phyloP scores from a whole-genome alignment of 2,888 invertebrate genomes.

The Hirtodrosophila confusa region DNA sequence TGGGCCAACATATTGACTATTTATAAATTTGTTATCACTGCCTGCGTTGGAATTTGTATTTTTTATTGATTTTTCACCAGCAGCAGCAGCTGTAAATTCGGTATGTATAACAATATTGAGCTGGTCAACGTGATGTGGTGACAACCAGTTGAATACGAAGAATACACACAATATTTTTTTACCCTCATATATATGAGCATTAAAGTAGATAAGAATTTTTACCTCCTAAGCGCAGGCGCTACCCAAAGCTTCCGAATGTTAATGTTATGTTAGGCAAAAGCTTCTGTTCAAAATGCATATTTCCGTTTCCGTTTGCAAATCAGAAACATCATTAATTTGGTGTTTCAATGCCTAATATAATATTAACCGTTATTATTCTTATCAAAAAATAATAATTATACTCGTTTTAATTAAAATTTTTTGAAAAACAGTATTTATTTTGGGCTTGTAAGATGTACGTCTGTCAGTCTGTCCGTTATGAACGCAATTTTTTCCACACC shows the following conservation, averaged over 20 bases:
- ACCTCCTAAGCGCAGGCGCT: conserved; percentile 34
- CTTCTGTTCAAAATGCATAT: conserved; percentile 13
- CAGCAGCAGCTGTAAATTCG: conserved; percentile 42
- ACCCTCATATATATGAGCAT: conserved; percentile 10
- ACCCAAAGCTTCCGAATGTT: conserved; percentile 3
- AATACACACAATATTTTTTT: conserved; percentile 41
- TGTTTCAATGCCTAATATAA: no score
- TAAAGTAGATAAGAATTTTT: conserved; percentile 4
- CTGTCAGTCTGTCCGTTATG: no score
- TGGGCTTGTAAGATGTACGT: no score
- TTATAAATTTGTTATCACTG: conserved; percentile 29
- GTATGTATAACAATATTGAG: conserved; percentile 46
- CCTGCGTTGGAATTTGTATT: conserved; percentile 43
- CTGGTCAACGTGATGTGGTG: conserved; percentile 36
- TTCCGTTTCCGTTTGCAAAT: no score
- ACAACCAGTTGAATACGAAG: conserved; percentile 70
- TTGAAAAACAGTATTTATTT: no score
- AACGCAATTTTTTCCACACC: no score
- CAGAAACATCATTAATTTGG: conserved; percentile 1
- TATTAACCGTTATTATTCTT: no score
- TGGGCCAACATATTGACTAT: conserved; percentile 62
- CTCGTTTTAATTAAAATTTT: no score
- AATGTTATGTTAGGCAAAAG: conserved; percentile 21
- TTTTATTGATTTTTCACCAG: conserved; percentile 68
- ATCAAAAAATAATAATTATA: no score